Conservation (phyloP, 2,797 vertebrate species). For the Glossophaga mutica region DNA sequence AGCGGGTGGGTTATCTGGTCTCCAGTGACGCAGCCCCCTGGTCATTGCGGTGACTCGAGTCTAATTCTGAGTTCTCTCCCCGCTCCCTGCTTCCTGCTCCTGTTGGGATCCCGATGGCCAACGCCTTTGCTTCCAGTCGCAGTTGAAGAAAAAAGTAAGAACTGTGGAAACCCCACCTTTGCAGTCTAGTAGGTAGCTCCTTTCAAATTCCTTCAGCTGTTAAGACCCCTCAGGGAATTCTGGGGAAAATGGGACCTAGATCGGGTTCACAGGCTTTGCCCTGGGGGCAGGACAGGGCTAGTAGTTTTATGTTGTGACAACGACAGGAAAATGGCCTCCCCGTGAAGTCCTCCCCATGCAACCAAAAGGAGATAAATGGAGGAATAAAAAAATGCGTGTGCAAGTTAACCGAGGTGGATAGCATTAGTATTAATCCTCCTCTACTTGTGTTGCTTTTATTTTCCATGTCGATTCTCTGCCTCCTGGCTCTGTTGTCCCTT, state of each 20-base stretch:
- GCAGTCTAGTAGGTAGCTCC: not conserved
- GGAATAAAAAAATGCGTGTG: not conserved
- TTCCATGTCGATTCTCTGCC: not conserved
- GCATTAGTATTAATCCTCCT: not conserved
- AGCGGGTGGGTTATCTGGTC: not conserved
- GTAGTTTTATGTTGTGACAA: not conserved
- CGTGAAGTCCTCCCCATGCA: not conserved
- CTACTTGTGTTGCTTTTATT: not conserved
- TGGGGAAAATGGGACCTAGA: not conserved
- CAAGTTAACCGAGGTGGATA: not conserved
- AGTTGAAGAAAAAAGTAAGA: constrained; percentile 66
- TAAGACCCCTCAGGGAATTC: not conserved
- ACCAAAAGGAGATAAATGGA: not conserved
- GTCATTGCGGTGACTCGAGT: not conserved
- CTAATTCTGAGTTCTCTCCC: not conserved
- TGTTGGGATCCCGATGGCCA: not conserved
- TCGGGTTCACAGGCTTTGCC: not conserved
- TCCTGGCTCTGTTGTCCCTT: not conserved
- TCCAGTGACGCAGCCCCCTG: not conserved
- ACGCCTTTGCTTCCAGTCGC: not conserved
- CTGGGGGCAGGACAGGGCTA: not conserved
- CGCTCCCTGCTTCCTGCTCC: not conserved
- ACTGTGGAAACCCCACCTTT: not conserved
- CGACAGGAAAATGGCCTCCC: not conserved
- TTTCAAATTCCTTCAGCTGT: not conserved